Percentiles rank a stretch among this genome's conserved stretches.
Evolutionary conservation across 2,797 vertebrate genomes (phyloP).

Genomic region (Ptychadena robeensis): DNA sequence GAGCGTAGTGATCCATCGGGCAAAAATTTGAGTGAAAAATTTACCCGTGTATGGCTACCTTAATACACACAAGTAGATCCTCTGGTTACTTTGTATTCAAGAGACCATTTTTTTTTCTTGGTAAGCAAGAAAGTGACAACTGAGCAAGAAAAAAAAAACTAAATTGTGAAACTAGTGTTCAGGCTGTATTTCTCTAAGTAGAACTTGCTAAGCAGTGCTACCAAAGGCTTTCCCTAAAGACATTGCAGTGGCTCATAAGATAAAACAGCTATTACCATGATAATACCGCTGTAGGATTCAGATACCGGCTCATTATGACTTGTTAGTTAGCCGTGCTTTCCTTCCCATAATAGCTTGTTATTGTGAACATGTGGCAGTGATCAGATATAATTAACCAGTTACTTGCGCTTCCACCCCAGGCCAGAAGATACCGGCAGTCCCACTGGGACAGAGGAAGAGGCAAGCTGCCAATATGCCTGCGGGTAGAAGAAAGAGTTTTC

Average conservation of each 20-base stretch:
- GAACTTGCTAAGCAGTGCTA: background rate
- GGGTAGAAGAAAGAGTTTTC: background rate
- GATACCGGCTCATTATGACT: background rate
- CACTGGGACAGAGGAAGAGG: background rate
- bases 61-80: no score
- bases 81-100: no score
- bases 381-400: constrained; percentile 2
- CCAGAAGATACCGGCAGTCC: background rate
- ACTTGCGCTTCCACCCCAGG: background rate
- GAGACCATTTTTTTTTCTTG: no score
- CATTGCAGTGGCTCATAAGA: background rate
- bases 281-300: background rate
- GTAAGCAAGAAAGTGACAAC: background rate
- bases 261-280: background rate
- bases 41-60: no score
- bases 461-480: background rate
- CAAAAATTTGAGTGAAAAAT: no score
- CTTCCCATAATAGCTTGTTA: background rate
- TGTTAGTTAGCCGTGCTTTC: background rate
- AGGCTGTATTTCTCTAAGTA: background rate
- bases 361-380: background rate
- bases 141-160: background rate
- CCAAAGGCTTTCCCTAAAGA: background rate
- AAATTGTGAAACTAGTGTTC: background rate
- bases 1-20: no score